These are phyloP conservation scores for Apocrypta bakeri DNA, from an alignment of 1,140 invertebrate species.

Conservation along the genomic window DNA sequence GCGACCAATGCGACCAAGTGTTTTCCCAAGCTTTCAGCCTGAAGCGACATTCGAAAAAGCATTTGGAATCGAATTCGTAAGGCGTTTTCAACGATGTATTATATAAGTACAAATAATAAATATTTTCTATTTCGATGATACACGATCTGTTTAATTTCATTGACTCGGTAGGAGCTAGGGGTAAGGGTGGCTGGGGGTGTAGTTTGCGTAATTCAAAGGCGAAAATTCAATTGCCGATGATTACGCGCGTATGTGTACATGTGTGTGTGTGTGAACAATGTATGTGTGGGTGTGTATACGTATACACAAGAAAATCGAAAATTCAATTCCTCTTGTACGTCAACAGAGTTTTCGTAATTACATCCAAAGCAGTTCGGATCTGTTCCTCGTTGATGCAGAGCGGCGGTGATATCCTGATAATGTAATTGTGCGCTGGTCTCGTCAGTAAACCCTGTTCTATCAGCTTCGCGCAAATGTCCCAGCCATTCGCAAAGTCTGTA, in stretches of 20 bases:
- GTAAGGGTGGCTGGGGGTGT: too few species aligned
- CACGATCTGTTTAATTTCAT: too few species aligned
- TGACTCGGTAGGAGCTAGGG: too few species aligned
- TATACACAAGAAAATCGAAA: background rate
- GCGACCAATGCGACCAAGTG: conserved; percentile 70
- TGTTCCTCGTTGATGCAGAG: conserved; percentile 80
- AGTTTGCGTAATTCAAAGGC: too few species aligned
- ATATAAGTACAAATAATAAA: background rate
- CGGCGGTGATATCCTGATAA: conserved; percentile 85
- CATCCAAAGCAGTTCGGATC: conserved; percentile 77
- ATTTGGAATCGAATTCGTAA: conserved; percentile 25
- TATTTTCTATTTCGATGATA: too few species aligned
- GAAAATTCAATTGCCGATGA: too few species aligned
- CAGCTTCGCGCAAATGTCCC: conserved; percentile 81
- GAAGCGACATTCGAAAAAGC: conserved; percentile 72
- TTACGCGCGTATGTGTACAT: too few species aligned
- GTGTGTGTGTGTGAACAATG: too few species aligned
- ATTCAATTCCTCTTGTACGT: conserved; percentile 36
- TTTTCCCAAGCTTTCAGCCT: conserved; percentile 73
- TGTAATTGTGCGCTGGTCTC: conserved; percentile 86
- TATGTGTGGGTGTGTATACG: too few species aligned
- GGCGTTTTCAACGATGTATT: background rate
- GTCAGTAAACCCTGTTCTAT: conserved; percentile 82
- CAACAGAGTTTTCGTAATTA: conserved; percentile 72
- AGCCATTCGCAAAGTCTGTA: conserved; percentile 79